Base-by-base conservation (phyloP, 2,888 invertebrate species). In the Stenolophus ochropezus region DNA sequence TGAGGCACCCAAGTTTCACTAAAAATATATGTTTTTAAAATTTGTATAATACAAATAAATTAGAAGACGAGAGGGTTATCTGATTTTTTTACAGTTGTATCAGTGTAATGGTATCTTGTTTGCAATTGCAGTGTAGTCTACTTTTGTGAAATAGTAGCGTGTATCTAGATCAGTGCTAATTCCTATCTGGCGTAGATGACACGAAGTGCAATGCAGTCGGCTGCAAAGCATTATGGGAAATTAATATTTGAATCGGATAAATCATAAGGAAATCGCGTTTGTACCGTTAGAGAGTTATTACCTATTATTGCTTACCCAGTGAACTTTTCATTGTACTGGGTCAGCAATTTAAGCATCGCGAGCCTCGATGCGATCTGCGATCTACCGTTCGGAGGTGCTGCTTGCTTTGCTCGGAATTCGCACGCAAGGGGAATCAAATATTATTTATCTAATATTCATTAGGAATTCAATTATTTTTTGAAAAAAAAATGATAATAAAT, bases 261-360 rank as follows among this genome's bases (percentile, higher is more conserved):
- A 77, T 77, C 77, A 77, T 61, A 77, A 77, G 77, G 77, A 77
- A 77, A 42, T 56, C 25, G 42, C 58, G 14, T 18, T n/a, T 8
- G 61, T 77, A 77, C 77, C 77, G 77, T 77, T 75, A 56, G 25
- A 25, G 23, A 75, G 27, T 75, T 58, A 77, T 77, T 77, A 77
- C 58, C 61, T 77, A 77, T 77, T 77, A 77, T 77, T 77, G 77
- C 58, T 77, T 61, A 58, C 77, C 42, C 21, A 77, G 77, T 77
- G 42, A 58, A 77, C 77, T 61, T 42, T 58, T 42, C 58, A 77
- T 77, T 77, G 47, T 61, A 61, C 33, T 77, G 61, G 77, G 77
- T 77, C 77, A 77, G 56, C 76, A 51, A 76, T 33, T 74, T 74
- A 74, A 69, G 14, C 69, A 69, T n/a, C 69, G 27, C 42, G 42